Base-by-base conservation (phyloP, 2,797 vertebrate genomes). In the Aldrovandia affinis region DNA sequence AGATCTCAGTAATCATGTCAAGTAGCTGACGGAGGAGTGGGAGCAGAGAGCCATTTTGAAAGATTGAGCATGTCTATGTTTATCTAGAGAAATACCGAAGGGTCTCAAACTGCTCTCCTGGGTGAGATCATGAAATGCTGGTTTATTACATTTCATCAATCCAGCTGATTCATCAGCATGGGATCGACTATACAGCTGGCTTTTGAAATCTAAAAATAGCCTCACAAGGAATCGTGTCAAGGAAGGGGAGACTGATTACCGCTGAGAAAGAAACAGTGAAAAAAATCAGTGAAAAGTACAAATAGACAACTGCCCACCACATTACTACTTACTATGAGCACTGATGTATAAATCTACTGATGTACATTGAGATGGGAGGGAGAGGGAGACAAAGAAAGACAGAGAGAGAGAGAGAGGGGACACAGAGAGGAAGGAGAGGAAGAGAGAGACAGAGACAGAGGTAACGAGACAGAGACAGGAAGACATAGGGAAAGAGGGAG, bases 141-240 rank as follows among this genome's bases (percentile, higher is more conserved):
- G 85, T 91, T 89, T 88, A 84, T 86, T 85, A 84, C 88, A 89
- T 85, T 90, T 84, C 88, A 88, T 86, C 83, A 86, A 81, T 82
- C 61, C 33, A 82, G 87, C 79, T 86, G 88, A 90, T 89, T 89
- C 30, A 85, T 90, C 90, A 89, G 89, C 88, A 87, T 85, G 78
- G 85, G 84, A 84, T 88, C 52, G 85, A 83, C 87, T 91, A 89
- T 90, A 91, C 89, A 92, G 86, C 88, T 63, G 68, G 81, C 54
- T 89, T 86, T 85, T 83, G 84, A 85, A 83, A 87, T 87, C 84
- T 89, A 86, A 85, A 81, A 78, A 81, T 90, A 90, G 90, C 91
- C 90, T 90, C 85, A 81, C 83, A 86, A 89, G 61, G 91, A 88
- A 88, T 80, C 87, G 89, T 90, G 89, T 91, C 91, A 91, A 88